Base-by-base conservation (phyloP, 2,113 vertebrate species). In the Galemys pyrenaicus region DNA sequence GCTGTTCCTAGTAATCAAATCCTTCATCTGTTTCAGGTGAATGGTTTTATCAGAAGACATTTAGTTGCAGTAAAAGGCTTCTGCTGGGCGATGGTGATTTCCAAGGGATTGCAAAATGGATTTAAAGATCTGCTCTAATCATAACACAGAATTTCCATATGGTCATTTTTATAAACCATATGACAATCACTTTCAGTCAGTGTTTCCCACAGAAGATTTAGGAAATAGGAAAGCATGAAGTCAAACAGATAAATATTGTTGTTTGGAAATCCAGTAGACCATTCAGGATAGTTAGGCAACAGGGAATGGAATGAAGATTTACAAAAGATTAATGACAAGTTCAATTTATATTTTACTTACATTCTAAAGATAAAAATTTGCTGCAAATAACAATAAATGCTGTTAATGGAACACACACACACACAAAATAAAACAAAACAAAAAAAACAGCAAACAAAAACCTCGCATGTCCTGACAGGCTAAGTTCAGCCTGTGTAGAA, bases 131-230 rank as follows among this genome's bases (percentile, higher is more conserved):
- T 79, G 19, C 1, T 67, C 2, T 80, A 71, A 77, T 87, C 35
- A 87, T 51, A 92, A 86, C 12, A 85, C 1, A 15, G 9, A 5
- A n/a, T 73, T 92, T 93, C 37, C 37, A 80, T 65, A 49, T 54
- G 26, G 26, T 83, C 28, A 78, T 74, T 96, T 68, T 92, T 88
- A 91, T 67, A 82, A 96, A 80, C 44, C 65, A 86, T 44, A 41
- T 58, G 56, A 75, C 26, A 74, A 79, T 87, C 35, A 54, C 28
- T 46, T 54, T 80, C 7, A 37, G 87, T 87, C 58, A 73, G 3
- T 64, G 32, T 46, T 89, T 82, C 28, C 41, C 71, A 35, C 13
- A 62, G 88, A 85, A n/a, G 24, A 54, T 37, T 58, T 44, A 44
- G 37, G 46, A 94, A 75, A 79, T 60, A 49, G 2, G 28, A 58